phyloP scores from a whole-genome alignment of 2,113 vertebrate genomes.

The Tetrax tetrax region DNA sequence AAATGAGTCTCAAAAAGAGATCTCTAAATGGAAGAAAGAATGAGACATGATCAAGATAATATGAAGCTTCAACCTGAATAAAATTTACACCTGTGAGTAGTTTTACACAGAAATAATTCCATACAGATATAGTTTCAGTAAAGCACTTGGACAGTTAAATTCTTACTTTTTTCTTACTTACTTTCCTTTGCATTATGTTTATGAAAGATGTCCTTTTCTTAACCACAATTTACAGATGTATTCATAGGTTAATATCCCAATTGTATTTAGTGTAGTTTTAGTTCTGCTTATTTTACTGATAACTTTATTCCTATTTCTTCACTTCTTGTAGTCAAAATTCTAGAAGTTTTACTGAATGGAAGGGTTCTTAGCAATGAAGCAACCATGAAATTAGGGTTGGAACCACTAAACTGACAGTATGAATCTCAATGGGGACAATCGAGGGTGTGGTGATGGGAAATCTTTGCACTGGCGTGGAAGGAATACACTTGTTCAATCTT shows the following conservation, averaged over 20 bases:
- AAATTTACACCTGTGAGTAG: not conserved
- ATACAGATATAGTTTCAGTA: not conserved
- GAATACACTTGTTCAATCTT: not conserved
- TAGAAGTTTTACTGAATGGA: not conserved
- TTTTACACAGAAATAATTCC: not conserved
- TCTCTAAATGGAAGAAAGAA: slow-evolving; percentile 21
- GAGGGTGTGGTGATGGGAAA: not conserved
- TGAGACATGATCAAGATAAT: slow-evolving; percentile 47
- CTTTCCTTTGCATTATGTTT: not conserved
- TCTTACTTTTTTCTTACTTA: not conserved
- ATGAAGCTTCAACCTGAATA: not conserved
- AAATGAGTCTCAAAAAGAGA: slow-evolving; percentile 36
- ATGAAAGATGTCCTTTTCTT: not conserved
- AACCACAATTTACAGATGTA: not conserved
- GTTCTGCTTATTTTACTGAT: not conserved
- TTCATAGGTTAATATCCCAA: not conserved
- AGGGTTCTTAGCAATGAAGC: not conserved
- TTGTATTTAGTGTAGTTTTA: not conserved
- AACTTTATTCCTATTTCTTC: not conserved
- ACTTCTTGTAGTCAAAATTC: not conserved
- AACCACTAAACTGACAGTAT: not conserved
- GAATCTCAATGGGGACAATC: not conserved
- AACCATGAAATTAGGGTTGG: not conserved
- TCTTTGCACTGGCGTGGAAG: not conserved
- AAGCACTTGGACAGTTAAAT: not conserved